Conservation (phyloP, 1,140 invertebrate genomes). For the Eubasilissa regina region DNA sequence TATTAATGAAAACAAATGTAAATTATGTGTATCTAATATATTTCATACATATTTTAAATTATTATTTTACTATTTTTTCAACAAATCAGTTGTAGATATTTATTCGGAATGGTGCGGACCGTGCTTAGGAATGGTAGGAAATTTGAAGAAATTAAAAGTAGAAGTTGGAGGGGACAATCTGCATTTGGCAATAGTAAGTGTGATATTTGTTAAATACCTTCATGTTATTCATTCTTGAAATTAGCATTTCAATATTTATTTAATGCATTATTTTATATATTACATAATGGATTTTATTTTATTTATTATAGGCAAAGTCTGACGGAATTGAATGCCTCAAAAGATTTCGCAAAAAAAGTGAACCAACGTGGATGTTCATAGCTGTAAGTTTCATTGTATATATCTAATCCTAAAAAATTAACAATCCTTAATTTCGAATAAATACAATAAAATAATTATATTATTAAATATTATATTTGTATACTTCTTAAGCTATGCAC, state of each 20-base stretch:
- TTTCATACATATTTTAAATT: too few species aligned
- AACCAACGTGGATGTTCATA: slow-evolving; percentile 93
- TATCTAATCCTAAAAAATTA: background rate
- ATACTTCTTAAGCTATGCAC: too few species aligned
- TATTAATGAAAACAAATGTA: background rate
- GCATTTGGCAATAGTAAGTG: slow-evolving; percentile 84
- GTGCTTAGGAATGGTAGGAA: slow-evolving; percentile 88
- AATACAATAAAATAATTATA: too few species aligned
- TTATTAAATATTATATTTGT: too few species aligned
- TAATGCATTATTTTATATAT: background rate
- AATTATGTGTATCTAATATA: too few species aligned
- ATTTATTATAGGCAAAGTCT: slow-evolving; percentile 81
- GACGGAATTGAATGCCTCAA: slow-evolving; percentile 85
- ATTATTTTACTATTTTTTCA: too few species aligned
- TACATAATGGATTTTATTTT: background rate
- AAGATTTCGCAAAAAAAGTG: slow-evolving; percentile 89
- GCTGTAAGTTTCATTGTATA: slow-evolving; percentile 74
- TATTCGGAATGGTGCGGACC: slow-evolving; percentile 96
- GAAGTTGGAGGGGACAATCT: slow-evolving; percentile 89
- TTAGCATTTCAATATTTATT: background rate
- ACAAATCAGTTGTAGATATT: slow-evolving; percentile 84
- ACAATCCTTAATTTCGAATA: too few species aligned
- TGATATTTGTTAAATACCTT: background rate
- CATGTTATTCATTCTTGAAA: too few species aligned
- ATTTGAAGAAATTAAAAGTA: slow-evolving; percentile 90